Base-by-base conservation (phyloP, 2,113 vertebrate genomes). In the Catharus minimus region DNA sequence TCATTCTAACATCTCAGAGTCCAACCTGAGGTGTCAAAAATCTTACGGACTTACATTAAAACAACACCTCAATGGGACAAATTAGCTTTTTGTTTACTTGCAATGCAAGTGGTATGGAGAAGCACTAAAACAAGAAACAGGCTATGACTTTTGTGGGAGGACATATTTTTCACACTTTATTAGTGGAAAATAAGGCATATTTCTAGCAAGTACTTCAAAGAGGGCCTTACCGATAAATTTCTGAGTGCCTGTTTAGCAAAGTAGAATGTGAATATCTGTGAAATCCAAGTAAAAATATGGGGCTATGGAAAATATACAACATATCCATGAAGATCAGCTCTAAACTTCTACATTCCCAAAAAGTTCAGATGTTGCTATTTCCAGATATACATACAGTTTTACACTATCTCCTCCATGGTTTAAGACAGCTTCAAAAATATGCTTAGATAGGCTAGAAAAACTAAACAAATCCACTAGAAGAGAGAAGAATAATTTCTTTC, bases 361-460 rank as follows among this genome's bases (percentile, higher is more conserved):
- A 49, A 79, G 62, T 73, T 86, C 90, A 94, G 66, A 73, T 22
- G 67, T 87, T 89, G 57, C 62, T 93, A 79, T 90, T 92, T 87
- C 77, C 62, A 93, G 43, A 62, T 50, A 84, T 28, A 90, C 58
- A 32, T 69, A 76, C 27, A 41, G 43, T 89, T 93, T 79, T 79
- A 39, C 41, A 58, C 24, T 79, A 80, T 66, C 89, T 79, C 23
- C 46, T 91, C 55, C 43, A 62, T 4, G 9, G 38, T 66, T 93
- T 82, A 91, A 82, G 38, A 58, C 10, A 72, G 24, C n/a, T 89
- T 92, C 38, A 89, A 90, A 93, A 87, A 56, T 68, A 86, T 49
- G 53, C 50, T 73, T 50, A 79, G 72, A 56, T 8, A 89, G 26
- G 7, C 32, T 65, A 84, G 46, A 78, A 93, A 88, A 91, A 53